Percentiles rank a stretch among this genome's conserved stretches.
Conservation (phyloP, 2,797 vertebrate species). For the Buceros bicornis region DNA sequence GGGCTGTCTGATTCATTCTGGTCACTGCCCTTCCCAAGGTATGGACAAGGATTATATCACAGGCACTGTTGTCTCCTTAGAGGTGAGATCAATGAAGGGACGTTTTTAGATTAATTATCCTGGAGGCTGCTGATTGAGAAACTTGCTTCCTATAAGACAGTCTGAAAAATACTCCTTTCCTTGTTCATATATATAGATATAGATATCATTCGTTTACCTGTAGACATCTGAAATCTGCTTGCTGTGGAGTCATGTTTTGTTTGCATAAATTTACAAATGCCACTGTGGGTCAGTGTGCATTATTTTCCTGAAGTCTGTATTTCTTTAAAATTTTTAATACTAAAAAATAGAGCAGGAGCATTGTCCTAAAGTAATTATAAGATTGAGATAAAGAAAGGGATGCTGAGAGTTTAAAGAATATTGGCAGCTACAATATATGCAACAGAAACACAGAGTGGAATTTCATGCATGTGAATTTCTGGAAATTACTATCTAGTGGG, state of each 20-base stretch:
- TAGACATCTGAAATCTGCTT: neutral
- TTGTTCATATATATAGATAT: neutral
- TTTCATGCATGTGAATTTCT: neutral
- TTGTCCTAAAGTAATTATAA: neutral
- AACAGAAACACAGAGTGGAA: neutral
- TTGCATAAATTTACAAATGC: neutral
- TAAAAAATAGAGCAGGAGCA: neutral
- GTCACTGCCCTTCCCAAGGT: neutral
- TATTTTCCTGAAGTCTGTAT: neutral
- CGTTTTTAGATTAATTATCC: neutral
- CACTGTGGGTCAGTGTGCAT: fast-evolving
- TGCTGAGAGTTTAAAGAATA: neutral
- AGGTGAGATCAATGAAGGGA: neutral
- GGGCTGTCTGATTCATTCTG: neutral
- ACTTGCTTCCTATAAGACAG: neutral
- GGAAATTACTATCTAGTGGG: neutral
- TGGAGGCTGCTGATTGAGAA: neutral
- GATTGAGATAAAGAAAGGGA: neutral
- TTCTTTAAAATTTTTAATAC: neutral
- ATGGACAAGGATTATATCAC: neutral
- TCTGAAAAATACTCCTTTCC: neutral
- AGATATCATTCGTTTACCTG: neutral
- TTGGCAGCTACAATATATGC: neutral
- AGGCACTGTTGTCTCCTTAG: neutral
- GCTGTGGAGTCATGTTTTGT: neutral